A percentile compares a stretch with the other conserved stretches of the same genome.
phyloP scores from a whole-genome alignment of 2,888 invertebrate genomes.

The Eupeodes luniger region DNA sequence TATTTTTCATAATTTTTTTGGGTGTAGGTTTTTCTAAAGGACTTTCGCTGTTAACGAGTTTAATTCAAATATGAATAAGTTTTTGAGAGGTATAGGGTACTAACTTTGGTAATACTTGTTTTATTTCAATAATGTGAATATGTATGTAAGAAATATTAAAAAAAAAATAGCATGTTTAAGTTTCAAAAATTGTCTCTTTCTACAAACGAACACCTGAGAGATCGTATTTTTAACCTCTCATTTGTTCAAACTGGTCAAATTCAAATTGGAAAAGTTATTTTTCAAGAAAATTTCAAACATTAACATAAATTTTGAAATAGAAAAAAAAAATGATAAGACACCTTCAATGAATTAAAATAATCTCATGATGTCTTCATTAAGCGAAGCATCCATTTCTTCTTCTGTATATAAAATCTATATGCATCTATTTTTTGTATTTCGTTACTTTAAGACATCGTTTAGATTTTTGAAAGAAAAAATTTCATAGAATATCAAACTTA shows the following conservation, averaged over 20 bases:
- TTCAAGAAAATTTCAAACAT: neutral
- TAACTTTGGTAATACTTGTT: no score
- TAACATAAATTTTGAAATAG: slow-evolving; percentile 22
- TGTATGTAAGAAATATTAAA: no score
- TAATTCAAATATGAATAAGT: no score
- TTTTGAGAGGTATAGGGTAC: no score
- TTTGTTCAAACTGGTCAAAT: neutral
- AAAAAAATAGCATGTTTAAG: no score
- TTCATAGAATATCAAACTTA: slow-evolving; percentile 47
- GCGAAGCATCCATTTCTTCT: slow-evolving; percentile 26
- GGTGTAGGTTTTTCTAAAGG: no score
- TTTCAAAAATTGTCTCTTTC: no score
- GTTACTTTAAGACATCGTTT: neutral
- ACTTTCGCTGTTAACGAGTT: no score
- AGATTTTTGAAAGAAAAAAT: slow-evolving; percentile 20
- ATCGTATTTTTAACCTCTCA: no score
- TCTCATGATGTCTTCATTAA: slow-evolving; percentile 57
- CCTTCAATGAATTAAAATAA: slow-evolving; percentile 41
- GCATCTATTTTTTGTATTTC: neutral
- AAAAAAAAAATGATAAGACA: slow-evolving; percentile 35
- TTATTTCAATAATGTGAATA: no score
- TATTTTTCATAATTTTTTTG: no score
- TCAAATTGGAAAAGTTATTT: neutral
- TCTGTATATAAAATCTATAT: slow-evolving; percentile 12
- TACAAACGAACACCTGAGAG: no score